Evolutionary conservation across 2,797 vertebrate species (phyloP).

Genomic region (Chiroxiphia lanceolata): DNA sequence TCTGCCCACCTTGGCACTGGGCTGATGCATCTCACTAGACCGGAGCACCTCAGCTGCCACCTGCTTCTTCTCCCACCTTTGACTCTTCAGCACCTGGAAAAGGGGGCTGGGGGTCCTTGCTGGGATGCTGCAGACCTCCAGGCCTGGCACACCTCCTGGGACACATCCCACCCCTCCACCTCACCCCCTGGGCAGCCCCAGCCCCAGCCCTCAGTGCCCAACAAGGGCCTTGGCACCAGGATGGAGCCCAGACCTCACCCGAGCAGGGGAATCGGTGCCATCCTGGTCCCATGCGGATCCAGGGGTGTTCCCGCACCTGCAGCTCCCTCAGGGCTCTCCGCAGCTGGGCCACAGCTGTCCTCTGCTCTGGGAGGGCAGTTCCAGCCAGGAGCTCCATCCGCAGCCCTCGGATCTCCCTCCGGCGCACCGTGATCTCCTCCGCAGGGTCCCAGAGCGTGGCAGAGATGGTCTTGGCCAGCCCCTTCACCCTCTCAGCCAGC

Average conservation of each 20-base stretch:
- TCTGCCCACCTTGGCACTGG: neutral
- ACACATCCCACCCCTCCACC: neutral
- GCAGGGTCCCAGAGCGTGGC: slow-evolving; percentile 73
- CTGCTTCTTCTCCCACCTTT: slow-evolving; percentile 78
- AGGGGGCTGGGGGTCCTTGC: neutral
- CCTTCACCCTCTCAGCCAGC: slow-evolving; percentile 73
- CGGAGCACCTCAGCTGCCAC: slow-evolving; percentile 51
- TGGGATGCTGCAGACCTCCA: neutral
- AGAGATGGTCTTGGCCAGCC: slow-evolving; percentile 66
- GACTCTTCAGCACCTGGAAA: slow-evolving; percentile 83
- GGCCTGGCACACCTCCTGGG: neutral
- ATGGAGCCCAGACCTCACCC: neutral
- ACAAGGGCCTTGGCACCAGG: neutral
- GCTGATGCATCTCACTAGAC: slow-evolving; percentile 36
- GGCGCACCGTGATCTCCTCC: slow-evolving; percentile 43
- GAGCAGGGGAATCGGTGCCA: rapidly evolving
- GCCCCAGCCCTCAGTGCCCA: neutral
- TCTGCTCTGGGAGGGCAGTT: slow-evolving; percentile 10
- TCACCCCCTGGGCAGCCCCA: neutral
- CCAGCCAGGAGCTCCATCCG: slow-evolving; percentile 71
- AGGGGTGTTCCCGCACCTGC: slow-evolving; percentile 68
- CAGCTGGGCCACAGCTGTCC: slow-evolving; percentile 59
- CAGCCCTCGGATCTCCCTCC: slow-evolving; percentile 70
- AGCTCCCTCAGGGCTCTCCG: slow-evolving; percentile 75
- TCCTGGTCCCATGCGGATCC: neutral